Evolutionary conservation across 2,113 vertebrate genomes (phyloP).

Genomic region (Eidolon helvum): DNA sequence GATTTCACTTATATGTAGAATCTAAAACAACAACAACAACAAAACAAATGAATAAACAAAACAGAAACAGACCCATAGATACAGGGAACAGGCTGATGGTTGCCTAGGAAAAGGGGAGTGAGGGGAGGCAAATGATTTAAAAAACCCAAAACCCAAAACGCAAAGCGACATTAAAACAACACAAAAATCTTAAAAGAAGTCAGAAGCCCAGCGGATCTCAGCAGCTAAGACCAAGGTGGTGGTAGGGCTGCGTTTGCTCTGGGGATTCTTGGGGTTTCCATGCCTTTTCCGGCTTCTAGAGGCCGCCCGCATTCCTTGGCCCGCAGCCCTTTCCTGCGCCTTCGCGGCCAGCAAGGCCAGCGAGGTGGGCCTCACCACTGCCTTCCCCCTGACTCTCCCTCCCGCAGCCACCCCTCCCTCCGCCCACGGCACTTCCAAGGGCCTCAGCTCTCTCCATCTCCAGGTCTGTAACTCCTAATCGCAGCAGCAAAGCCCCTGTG

Average conservation of each 20-base stretch:
- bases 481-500: neutral
- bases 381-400: neutral
- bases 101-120: neutral
- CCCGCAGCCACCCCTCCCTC: neutral
- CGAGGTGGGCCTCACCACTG: no score
- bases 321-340: neutral
- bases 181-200: neutral
- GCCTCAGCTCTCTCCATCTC: no score
- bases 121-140: neutral
- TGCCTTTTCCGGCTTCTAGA: neutral
- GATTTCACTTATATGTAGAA: neutral
- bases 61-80: neutral
- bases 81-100: neutral
- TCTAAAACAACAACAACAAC: neutral
- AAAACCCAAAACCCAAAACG: neutral
- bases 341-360: neutral
- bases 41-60: neutral
- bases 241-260: neutral
- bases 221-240: neutral
- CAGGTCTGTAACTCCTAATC: neutral
- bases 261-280: neutral
- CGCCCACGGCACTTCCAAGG: neutral
- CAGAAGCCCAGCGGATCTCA: neutral
- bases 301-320: neutral
- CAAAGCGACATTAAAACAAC: neutral